These are phyloP conservation scores for Holothuria scabra DNA, from an alignment of 53 echinoderm and acorn worm species.

Conservation along the genomic window DNA sequence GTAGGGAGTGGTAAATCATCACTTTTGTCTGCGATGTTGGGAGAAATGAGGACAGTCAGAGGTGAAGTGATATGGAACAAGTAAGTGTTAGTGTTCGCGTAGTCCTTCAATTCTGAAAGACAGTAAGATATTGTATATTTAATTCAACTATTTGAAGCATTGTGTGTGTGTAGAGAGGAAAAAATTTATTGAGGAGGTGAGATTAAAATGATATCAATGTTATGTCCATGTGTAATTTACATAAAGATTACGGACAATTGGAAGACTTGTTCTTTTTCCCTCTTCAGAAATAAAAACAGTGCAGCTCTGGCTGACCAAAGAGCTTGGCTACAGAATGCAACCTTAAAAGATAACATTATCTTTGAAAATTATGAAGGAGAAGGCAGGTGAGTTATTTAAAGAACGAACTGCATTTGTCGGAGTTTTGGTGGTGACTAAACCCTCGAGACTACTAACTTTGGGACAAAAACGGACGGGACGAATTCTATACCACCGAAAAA, in stretches of 20 bases:
- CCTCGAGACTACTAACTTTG: too few relatives aligned
- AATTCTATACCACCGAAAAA: too few relatives aligned
- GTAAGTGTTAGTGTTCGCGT: conserved; percentile 17
- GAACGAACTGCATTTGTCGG: too few relatives aligned
- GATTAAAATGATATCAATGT: too few relatives aligned
- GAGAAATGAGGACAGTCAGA: conserved; percentile 79
- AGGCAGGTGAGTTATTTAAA: conserved; percentile 3
- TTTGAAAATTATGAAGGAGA: conserved; percentile 36
- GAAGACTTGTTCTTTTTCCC: background rate
- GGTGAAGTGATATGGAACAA: conserved; percentile 54
- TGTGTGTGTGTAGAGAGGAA: too few relatives aligned
- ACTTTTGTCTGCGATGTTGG: conserved; percentile 76
- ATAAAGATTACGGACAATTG: too few relatives aligned
- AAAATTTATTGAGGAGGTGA: too few relatives aligned
- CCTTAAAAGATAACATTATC: conserved; percentile 66
- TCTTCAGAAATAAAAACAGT: conserved; percentile 46
- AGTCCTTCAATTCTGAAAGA: background rate
- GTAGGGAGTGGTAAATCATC: conserved; percentile 95
- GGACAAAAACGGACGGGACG: too few relatives aligned
- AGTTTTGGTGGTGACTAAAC: too few relatives aligned
- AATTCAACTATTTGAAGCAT: too few relatives aligned
- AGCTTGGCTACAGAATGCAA: conserved; percentile 85
- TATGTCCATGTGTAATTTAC: too few relatives aligned
- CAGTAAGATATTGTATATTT: background rate
- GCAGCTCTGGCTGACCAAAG: conserved; percentile 76